Conservation (phyloP, 2,888 invertebrate species). For the Lacanobia wlatinum region DNA sequence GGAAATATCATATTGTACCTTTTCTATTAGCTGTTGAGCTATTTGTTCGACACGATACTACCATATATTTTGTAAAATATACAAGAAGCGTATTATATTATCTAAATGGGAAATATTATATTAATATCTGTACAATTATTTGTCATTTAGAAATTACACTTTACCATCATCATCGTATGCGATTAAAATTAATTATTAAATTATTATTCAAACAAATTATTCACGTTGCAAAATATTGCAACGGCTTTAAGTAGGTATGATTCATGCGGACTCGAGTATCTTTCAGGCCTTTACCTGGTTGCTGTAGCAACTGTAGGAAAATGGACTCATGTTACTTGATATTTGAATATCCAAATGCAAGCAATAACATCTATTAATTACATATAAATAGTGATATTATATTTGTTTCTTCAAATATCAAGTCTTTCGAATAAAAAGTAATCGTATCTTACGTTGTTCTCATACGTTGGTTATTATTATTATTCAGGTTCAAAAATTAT, state of each 20-base stretch:
- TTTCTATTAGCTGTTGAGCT: neutral
- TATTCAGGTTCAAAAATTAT: neutral
- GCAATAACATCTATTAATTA: neutral
- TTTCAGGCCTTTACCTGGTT: conserved; percentile 19
- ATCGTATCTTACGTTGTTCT: neutral
- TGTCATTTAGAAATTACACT: conserved; percentile 88
- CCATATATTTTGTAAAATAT: conserved; percentile 62
- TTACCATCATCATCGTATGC: conserved; percentile 77
- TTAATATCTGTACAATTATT: conserved; percentile 82
- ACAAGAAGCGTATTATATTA: conserved; percentile 62
- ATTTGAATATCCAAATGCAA: neutral
- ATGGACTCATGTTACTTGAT: conserved; percentile 4
- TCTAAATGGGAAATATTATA: conserved; percentile 71
- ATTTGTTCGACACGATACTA: neutral
- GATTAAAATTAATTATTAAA: conserved; percentile 63
- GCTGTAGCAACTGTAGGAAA: conserved; percentile 28
- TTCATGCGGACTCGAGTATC: conserved; percentile 36
- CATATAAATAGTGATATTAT: neutral
- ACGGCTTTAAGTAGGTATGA: conserved; percentile 52
- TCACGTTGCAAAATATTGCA: conserved; percentile 58
- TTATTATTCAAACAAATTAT: conserved; percentile 51
- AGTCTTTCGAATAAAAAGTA: no score
- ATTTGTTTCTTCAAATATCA: neutral
- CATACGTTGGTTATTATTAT: neutral
- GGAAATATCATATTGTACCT: neutral